These are phyloP conservation scores for Miichthys miiuy DNA, from an alignment of 2,797 vertebrate genomes.

Conservation along the genomic window DNA sequence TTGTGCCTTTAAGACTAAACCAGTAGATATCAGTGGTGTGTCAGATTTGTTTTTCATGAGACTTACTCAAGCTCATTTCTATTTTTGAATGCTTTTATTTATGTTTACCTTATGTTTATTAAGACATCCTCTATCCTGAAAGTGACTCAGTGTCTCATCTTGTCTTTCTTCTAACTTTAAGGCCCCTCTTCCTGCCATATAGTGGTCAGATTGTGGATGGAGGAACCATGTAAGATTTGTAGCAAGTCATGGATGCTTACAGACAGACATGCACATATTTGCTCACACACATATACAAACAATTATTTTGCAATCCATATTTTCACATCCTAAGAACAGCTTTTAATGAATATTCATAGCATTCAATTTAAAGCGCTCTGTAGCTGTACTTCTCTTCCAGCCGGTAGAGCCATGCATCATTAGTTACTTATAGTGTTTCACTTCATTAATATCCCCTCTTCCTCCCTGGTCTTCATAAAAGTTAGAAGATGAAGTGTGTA, in stretches of 20 bases:
- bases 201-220: background rate
- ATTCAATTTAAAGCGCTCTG: slow-evolving; percentile 17
- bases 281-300: background rate
- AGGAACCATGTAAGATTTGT: background rate
- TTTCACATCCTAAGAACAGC: slow-evolving; percentile 42
- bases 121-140: background rate
- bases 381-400: slow-evolving; percentile 34
- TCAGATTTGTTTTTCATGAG: background rate
- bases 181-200: background rate
- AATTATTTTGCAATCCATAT: slow-evolving; percentile 8
- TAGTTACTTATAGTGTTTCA: slow-evolving; percentile 36
- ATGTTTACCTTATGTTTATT: background rate
- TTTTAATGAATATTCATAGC: slow-evolving; percentile 64
- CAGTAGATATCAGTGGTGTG: background rate
- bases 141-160: background rate
- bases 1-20: background rate
- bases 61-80: background rate
- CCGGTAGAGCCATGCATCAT: slow-evolving; percentile 53
- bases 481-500: slow-evolving; percentile 12
- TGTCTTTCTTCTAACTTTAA: background rate
- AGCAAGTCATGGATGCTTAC: background rate
- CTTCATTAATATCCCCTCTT: slow-evolving; percentile 36
- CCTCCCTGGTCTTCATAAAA: slow-evolving; percentile 31
- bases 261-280: slow-evolving; percentile 24
- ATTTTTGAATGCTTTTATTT: background rate